Base-by-base conservation (phyloP, 2,888 invertebrate genomes). In the Erebia aethiops region DNA sequence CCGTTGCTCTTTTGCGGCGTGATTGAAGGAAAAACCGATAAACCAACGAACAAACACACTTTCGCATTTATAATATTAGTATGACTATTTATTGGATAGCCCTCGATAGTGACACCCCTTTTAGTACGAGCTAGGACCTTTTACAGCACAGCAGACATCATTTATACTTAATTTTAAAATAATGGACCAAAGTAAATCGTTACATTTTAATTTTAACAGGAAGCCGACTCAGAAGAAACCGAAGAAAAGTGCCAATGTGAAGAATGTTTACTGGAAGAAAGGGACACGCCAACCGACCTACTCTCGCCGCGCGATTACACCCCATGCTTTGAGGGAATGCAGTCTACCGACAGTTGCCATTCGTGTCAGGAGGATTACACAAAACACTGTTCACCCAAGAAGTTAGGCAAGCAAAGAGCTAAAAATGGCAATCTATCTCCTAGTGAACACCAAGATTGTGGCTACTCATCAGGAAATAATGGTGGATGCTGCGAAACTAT, bases 381-480 rank as follows among this genome's bases (percentile, higher is more conserved):
- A 26, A 87, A 88, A 77, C 84, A 82, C 77, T 87, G 81, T 82
- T 93, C 85, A 80, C 91, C 87, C 74, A 92, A 82, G 81, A 92
- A 87, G 78, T 81, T 83, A 79, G 79, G 77, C 74, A 89, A 87
- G 76, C 90, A 89, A 79, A 81, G 85, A 57, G 77, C 87, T 76
- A 94, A 94, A 84, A 94, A 94, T 76, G 94, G 94, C 78, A 93
- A 94, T 77, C 93, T 95, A 76, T 95, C 95, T 54, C 95, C 95
- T 41, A 95, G 95, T 80, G 96, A 96, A 81, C 95, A 95, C 57
- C 96, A 96, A 85, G 98, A 98, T 90, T 97, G 97, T 81, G 98
- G 98, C 56, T 98, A 98, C 86, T 97, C 97, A 21, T 98, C 98
- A 13, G 98, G 97, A 74, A 96, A 96, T 77, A 96, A 96, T 82